Conservation (phyloP, 2,113 vertebrate genomes). For the Patagioenas fasciata region DNA sequence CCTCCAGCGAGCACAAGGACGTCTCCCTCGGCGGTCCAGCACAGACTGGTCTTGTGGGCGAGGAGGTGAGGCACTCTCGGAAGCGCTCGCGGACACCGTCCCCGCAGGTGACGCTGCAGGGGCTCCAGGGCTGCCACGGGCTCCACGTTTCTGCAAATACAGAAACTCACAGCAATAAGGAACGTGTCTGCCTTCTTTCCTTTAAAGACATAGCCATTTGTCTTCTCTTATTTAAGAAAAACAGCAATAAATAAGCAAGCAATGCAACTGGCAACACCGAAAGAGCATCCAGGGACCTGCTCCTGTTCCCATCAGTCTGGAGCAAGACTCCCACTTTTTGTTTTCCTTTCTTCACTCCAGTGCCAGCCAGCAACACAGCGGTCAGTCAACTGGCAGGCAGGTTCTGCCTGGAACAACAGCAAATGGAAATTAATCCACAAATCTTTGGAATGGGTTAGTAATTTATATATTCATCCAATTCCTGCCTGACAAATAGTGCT, state of each 20-base stretch:
- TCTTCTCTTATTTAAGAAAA: background rate
- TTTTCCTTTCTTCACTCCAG: background rate
- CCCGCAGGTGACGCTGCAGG: conserved; percentile 91
- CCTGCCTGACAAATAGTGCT: background rate
- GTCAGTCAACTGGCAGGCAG: background rate
- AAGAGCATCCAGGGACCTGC: background rate
- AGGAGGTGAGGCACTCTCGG: conserved; percentile 84
- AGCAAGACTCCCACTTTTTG: background rate
- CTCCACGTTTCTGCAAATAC: conserved; percentile 84
- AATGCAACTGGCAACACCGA: background rate
- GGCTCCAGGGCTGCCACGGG: conserved; percentile 90
- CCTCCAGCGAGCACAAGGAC: conserved; percentile 90
- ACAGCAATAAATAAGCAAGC: background rate
- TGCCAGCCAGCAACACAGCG: background rate
- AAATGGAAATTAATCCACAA: conserved; percentile 45
- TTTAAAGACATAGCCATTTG: background rate
- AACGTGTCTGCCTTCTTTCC: background rate
- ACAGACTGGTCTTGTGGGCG: conserved; percentile 77
- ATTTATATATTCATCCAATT: conserved; percentile 20
- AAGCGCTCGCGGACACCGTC: conserved; percentile 87
- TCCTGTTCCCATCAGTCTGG: background rate
- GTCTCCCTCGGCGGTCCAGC: conserved; percentile 81
- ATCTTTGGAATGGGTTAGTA: background rate
- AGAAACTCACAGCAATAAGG: conserved; percentile 37
- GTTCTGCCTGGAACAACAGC: background rate